Conservation (phyloP, 2,888 invertebrate species). For the Tillus elongatus region DNA sequence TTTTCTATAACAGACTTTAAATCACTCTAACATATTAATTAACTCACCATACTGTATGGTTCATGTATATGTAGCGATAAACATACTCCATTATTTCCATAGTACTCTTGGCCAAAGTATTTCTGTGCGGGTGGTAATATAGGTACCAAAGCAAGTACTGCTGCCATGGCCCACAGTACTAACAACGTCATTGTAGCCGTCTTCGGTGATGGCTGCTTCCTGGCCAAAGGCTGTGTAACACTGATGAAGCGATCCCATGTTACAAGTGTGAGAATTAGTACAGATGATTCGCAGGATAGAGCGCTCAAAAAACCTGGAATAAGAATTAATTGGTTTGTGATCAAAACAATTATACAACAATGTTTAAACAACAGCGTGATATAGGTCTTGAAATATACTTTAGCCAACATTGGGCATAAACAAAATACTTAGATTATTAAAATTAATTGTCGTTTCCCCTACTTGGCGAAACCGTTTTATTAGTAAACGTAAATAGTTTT, state of each 20-base stretch:
- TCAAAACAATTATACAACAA: too few species aligned
- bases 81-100: constrained; percentile 53
- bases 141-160: constrained; percentile 44
- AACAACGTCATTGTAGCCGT: constrained; percentile 44
- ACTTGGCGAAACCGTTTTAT: too few species aligned
- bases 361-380: too few species aligned
- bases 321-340: not conserved
- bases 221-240: constrained; percentile 49
- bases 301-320: constrained; percentile 49
- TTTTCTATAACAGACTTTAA: too few species aligned
- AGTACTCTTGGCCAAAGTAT: constrained; percentile 50
- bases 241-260: constrained; percentile 54
- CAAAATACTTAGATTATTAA: too few species aligned
- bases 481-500: too few species aligned
- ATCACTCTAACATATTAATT: too few species aligned
- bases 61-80: constrained; percentile 52
- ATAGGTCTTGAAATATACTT: too few species aligned
- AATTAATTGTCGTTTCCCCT: too few species aligned
- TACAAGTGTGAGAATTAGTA: constrained; percentile 49
- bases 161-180: constrained; percentile 46
- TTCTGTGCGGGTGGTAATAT: constrained; percentile 37
- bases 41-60: constrained; percentile 46
- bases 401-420: too few species aligned
- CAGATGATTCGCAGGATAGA: constrained; percentile 53
- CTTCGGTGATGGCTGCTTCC: constrained; percentile 39